phyloP scores from a whole-genome alignment of 1,140 invertebrate genomes.

The Bactericera cockerelli region DNA sequence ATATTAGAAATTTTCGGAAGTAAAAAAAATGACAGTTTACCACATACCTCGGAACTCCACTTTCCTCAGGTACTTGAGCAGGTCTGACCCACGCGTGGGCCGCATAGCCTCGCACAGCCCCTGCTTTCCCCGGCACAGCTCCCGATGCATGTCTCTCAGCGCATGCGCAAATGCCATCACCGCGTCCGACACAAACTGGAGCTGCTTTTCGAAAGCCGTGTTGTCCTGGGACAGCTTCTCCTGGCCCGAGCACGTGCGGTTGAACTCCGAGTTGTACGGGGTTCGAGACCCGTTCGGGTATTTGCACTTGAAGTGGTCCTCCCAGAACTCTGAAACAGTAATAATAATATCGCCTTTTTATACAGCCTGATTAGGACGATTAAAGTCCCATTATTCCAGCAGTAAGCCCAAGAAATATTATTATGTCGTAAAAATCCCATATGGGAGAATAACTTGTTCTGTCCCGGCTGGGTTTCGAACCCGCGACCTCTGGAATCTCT shows the following conservation, averaged over 20 bases:
- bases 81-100: slow-evolving; percentile 65
- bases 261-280: slow-evolving; percentile 64
- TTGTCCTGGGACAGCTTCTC: slow-evolving; percentile 55
- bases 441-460: no score
- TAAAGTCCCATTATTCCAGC: no score
- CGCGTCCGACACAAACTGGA: slow-evolving; percentile 85
- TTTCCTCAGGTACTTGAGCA: slow-evolving; percentile 66
- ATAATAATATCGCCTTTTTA: no score
- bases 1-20: no score
- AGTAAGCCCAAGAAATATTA: no score
- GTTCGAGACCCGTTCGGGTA: slow-evolving; percentile 60
- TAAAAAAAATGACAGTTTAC: no score
- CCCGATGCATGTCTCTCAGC: slow-evolving; percentile 63
- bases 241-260: slow-evolving; percentile 44
- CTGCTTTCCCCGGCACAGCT: slow-evolving; percentile 44
- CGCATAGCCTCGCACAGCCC: slow-evolving; percentile 77
- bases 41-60: slow-evolving; percentile 71
- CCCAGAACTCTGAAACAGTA: slow-evolving; percentile 69
- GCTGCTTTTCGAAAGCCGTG: slow-evolving; percentile 71
- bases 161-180: slow-evolving; percentile 83
- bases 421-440: no score
- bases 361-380: no score
- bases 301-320: slow-evolving; percentile 71
- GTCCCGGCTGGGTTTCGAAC: no score
- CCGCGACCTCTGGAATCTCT: no score